Percentiles rank a stretch among this genome's conserved stretches.
Conservation (phyloP, 2,888 invertebrate species). For the Osedax fenrisi region DNA sequence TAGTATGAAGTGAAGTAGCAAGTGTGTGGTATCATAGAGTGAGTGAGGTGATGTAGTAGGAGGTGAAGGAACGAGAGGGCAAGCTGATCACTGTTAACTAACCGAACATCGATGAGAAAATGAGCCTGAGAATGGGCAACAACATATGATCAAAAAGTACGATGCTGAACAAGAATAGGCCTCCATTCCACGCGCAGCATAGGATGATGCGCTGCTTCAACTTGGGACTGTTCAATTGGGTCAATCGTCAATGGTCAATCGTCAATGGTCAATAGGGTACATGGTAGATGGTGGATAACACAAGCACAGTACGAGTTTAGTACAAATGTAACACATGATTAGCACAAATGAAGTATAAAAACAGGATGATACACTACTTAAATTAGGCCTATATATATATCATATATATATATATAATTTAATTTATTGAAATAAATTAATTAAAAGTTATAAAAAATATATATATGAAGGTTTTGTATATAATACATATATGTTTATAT, state of each 20-base stretch:
- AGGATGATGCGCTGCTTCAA: conserved; percentile 68
- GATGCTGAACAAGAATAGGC: conserved; percentile 67
- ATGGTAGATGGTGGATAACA: not conserved
- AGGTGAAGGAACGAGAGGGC: no score
- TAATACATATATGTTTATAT: no score
- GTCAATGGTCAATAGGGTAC: not conserved
- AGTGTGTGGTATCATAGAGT: no score
- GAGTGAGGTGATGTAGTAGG: no score
- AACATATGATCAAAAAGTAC: not conserved
- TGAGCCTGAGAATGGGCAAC: not conserved
- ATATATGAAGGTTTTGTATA: no score
- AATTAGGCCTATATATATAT: no score
- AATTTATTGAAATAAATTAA: no score
- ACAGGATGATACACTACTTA: no score
- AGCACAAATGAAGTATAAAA: not conserved
- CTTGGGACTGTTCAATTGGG: not conserved
- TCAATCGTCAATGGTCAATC: not conserved
- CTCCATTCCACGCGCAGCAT: conserved; percentile 74
- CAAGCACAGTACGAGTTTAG: not conserved
- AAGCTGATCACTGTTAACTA: not conserved
- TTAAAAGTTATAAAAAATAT: no score
- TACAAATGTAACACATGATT: not conserved
- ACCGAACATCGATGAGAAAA: not conserved
- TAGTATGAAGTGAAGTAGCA: no score
- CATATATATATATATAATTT: no score